These are phyloP conservation scores for Neoaliturus tenellus DNA, from an alignment of 2,888 invertebrate genomes.

Conservation along the genomic window DNA sequence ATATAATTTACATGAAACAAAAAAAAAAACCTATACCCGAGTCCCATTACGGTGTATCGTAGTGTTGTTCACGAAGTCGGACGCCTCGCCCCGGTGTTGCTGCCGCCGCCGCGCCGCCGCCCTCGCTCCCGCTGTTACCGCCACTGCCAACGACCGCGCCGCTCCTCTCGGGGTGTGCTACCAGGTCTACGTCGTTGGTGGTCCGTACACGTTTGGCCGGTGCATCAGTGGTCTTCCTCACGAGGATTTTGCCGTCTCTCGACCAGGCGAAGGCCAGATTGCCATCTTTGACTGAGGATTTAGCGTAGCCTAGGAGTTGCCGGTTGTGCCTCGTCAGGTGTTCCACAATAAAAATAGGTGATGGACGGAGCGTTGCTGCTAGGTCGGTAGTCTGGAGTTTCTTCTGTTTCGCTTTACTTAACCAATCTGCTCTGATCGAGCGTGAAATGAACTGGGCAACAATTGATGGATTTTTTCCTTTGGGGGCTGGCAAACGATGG, in stretches of 20 bases:
- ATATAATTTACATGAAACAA: too few relatives aligned
- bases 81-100: too few relatives aligned
- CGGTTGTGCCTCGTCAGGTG: neutral
- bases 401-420: neutral
- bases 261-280: neutral
- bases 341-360: neutral
- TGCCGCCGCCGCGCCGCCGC: too few relatives aligned
- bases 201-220: too few relatives aligned
- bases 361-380: neutral
- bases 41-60: too few relatives aligned
- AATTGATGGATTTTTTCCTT: neutral
- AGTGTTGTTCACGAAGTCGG: too few relatives aligned
- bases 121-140: too few relatives aligned
- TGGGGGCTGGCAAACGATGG: neutral
- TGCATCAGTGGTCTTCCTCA: neutral
- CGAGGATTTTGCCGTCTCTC: neutral
- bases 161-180: too few relatives aligned
- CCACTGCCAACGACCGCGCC: too few relatives aligned
- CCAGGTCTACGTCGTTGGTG: too few relatives aligned
- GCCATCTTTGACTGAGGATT: neutral
- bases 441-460: neutral
- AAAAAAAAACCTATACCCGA: too few relatives aligned
- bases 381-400: neutral
- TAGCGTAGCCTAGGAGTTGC: neutral
- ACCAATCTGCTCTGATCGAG: neutral